phyloP scores from a whole-genome alignment of 2,113 vertebrate species.

The Capricornis sumatraensis region DNA sequence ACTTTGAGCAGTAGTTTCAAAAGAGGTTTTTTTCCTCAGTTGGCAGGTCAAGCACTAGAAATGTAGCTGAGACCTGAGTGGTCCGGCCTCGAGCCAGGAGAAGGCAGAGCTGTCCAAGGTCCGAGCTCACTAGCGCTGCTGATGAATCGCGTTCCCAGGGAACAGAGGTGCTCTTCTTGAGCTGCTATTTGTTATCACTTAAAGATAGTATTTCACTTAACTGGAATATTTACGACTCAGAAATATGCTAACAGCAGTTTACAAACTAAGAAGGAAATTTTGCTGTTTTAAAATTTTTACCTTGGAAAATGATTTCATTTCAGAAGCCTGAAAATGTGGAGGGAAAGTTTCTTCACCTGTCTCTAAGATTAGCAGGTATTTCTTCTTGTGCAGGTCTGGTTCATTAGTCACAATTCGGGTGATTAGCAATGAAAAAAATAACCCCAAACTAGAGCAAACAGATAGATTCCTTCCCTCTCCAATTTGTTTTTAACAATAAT shows the following conservation, averaged over 20 bases:
- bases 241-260: neutral
- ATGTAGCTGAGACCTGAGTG: neutral
- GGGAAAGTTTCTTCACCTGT: neutral
- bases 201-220: neutral
- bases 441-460: neutral
- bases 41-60: neutral
- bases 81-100: neutral
- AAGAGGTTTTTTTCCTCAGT: neutral
- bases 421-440: neutral
- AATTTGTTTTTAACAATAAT: neutral
- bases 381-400: neutral
- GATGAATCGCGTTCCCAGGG: neutral
- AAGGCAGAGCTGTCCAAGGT: neutral
- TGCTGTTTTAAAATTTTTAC: neutral
- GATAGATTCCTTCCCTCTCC: neutral
- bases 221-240: neutral
- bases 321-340: neutral
- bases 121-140: neutral
- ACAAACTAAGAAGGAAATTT: neutral
- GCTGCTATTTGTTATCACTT: no score
- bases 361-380: neutral
- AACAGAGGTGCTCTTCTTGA: neutral
- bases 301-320: neutral
- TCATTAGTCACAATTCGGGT: neutral
- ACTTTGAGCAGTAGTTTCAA: neutral